These are phyloP conservation scores for Sitophilus oryzae DNA, from an alignment of 1,140 invertebrate species.

Conservation along the genomic window DNA sequence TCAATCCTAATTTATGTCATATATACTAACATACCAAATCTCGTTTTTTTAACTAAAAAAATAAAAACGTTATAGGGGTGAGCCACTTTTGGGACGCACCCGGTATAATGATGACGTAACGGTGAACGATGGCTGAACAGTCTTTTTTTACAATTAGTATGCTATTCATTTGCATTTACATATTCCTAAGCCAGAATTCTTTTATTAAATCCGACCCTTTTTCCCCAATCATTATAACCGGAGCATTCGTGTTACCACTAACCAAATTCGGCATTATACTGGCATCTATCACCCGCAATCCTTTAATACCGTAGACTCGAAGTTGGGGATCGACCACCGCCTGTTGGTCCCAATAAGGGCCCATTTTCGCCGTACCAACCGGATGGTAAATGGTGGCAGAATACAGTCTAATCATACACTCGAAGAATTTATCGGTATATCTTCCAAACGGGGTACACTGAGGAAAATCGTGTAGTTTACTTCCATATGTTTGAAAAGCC, in stretches of 20 bases:
- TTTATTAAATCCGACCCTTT: constrained; percentile 79
- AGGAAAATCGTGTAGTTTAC: constrained; percentile 64
- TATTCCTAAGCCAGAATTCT: constrained; percentile 60
- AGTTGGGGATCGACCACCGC: constrained; percentile 84
- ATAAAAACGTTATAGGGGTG: too few species aligned
- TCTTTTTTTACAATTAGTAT: too few species aligned
- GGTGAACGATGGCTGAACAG: too few species aligned
- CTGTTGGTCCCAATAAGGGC: constrained; percentile 71
- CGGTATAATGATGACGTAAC: too few species aligned
- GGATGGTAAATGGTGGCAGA: constrained; percentile 82
- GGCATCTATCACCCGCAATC: constrained; percentile 77
- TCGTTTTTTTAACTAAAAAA: too few species aligned
- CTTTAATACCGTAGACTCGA: constrained; percentile 70
- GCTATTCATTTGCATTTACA: too few species aligned
- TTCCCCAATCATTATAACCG: constrained; percentile 79
- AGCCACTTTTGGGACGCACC: too few species aligned
- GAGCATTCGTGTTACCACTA: constrained; percentile 79
- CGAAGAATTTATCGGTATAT: constrained; percentile 71
- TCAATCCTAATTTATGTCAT: too few species aligned
- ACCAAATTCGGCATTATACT: constrained; percentile 80
- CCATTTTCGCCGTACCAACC: constrained; percentile 90
- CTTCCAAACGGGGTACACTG: constrained; percentile 59
- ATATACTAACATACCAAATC: too few species aligned
- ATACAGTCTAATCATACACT: constrained; percentile 77
- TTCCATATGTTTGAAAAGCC: constrained; percentile 64